Evolutionary conservation across 2,113 vertebrate genomes (phyloP), one percentile per base, ranked within the genome.

Genomic region (Pantherophis guttatus): DNA sequence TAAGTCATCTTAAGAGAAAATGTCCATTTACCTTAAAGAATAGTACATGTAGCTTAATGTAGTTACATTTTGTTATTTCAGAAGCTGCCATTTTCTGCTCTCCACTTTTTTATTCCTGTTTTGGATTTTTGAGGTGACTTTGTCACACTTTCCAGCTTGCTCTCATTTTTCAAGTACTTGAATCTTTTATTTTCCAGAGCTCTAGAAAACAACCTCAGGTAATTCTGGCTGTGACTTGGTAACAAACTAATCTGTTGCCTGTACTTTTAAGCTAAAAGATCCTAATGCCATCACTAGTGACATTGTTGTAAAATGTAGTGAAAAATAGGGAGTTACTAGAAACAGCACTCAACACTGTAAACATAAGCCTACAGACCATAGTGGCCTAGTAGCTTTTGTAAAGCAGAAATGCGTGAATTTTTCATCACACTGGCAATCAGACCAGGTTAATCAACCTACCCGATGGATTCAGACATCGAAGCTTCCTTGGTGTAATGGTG

Each of bases 381-480:
- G 97, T 97, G 97, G 97, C 97, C 96, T 98, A 96, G 97, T 97
- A 98, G 98, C 98, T 98, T 97, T 97, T 97, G 97, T 98, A 98
- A 97, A 98, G 97, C 97, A 97, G 95, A 97, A 96, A 95, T 95
- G 94, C 93, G 65, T 95, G 93, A 54, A 93, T 93, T 94, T 96
- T 87, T 95, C 95, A 93, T 95, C 90, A 44, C 92, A 94, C 96
- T 90, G 97, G 93, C 95, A 93, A 96, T 97, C 97, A 96, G 97
- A 97, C 96, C 96, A 97, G 96, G 96, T 92, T 97, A 97, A 95
- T 96, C 90, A 75, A 75, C 85, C 87, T 91, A 55, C 86, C 93
- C 96, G 87, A 95, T 95, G 85, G 93, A 94, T 89, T 93, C 93
- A 33, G 89, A 94, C 26, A 90, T 75, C 8, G 33, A 88, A 93